Evolutionary conservation across 2,797 vertebrate species (phyloP), one percentile per base, ranked within the genome.

Genomic region (Toxotes lorentzi): DNA sequence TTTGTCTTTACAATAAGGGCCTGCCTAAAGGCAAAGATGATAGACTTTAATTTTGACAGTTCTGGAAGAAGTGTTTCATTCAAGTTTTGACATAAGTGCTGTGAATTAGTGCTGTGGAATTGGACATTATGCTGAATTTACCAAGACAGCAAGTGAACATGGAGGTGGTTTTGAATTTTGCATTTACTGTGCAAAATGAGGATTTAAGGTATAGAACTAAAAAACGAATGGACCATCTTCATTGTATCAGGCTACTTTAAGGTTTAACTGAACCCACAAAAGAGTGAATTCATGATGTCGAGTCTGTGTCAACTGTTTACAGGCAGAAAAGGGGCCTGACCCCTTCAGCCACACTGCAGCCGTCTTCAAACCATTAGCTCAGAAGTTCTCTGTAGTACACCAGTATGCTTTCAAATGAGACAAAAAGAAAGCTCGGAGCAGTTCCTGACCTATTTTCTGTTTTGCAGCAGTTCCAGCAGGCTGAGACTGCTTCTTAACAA

Each of bases 361-460:
- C 60, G 11, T 79, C 56, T 35, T 63, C 32, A 75, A 60, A 75
- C 77, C 58, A 57, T 63, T n/a, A 51, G 30, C 68, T 75, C 32
- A 64, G 34, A 64, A 56, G 35, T 51, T 78, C 47, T 76, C 65
- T 79, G 62, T 53, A 19, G 35, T 32, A 59, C 50, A 81, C 24
- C 35, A 69, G 66, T 6, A 35, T 24, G 41, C 67, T 83, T 90
- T 88, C 40, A 83, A 43, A 70, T 34, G 51, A 83, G 58, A 84
- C 74, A 75, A 73, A 79, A 53, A 35, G 67, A 71, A 82, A 72
- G 83, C 87, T 86, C 1, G 23, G 40, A 88, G 88, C 81, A 54
- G 64, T 83, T 83, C 81, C 63, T 89, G 89, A 91, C 86, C 89
- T 84, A 91, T 85, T 91, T 91, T 83, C 76, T 27, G 67, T 73